These are phyloP conservation scores for Ptyas mucosa DNA, from an alignment of 2,113 vertebrate genomes.

Conservation along the genomic window DNA sequence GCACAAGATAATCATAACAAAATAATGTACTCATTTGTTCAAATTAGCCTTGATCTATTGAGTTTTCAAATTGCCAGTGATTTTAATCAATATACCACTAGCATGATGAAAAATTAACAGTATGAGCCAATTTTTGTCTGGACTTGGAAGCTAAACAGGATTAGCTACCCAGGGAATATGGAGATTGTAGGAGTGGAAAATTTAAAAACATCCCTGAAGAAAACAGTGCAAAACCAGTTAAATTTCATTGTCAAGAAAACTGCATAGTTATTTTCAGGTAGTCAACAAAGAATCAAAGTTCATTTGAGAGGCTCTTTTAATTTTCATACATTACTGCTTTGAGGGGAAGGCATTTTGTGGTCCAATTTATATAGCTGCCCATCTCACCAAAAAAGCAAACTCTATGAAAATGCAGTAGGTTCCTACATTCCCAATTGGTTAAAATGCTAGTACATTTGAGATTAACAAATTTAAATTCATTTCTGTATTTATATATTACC, in stretches of 20 bases:
- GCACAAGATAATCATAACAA: background rate
- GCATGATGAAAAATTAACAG: background rate
- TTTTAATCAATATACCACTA: slow-evolving; percentile 10
- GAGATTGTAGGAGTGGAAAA: background rate
- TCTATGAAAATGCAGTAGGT: slow-evolving; percentile 16
- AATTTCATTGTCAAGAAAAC: background rate
- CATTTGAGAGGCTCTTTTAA: background rate
- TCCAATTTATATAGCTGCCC: no score
- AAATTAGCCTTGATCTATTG: slow-evolving; percentile 27
- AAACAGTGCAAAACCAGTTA: background rate
- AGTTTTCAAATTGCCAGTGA: slow-evolving; percentile 10
- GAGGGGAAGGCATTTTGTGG: background rate
- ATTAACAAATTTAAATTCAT: slow-evolving; percentile 10
- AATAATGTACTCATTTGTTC: slow-evolving; percentile 18
- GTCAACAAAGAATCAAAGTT: background rate
- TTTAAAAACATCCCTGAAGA: background rate
- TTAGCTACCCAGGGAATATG: background rate
- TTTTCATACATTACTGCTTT: background rate
- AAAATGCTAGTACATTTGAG: background rate
- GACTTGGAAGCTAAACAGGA: background rate
- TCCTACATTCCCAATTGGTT: background rate
- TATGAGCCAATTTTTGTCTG: background rate
- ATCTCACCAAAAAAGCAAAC: slow-evolving; percentile 22
- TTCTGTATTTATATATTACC: background rate
- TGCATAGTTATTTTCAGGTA: background rate